Evolutionary conservation across 64 coral and sea anemone species (phyloP), one percentile per base, ranked within the genome.

Genomic region (Pachyseris speciosa): DNA sequence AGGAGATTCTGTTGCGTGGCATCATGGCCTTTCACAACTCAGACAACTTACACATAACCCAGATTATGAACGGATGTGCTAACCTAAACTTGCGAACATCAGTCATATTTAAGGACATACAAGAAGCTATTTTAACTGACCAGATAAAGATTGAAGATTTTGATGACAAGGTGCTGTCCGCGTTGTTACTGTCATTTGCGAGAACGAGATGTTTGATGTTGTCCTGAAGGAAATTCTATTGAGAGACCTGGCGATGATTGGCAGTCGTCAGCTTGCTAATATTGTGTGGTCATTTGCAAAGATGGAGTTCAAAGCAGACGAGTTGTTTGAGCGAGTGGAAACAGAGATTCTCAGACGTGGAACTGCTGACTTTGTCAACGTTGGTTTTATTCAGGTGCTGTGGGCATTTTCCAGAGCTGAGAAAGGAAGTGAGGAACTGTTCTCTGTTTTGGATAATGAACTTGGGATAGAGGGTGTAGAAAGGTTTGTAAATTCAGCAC

Each of bases 211-310:
- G 29, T n/a, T n/a, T n/a, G n/a, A n/a, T n/a, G n/a, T n/a, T n/a
- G n/a, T n/a, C n/a, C n/a, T n/a, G n/a, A n/a, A 31, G 15, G 65
- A 68, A 68, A 33, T 68, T 68, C 31, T 68, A 36, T 7, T 32
- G 15, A 68, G 65, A 68, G 30, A 68, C 19, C 11, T 68, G 12
- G 16, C 30, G 1, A 15, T 5, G 31, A 17, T 34, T 36, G 24
- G 19, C 11, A 68, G 28, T 33, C 11, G 7, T 33, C n/a, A 68
- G 16, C 17, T 68, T 11, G 65, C 65, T 36, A 17, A 11, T 16
- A 34, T 68, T 68, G 65, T 68, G 29, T 68, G 65, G 65, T 68
- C 65, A n/a, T n/a, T n/a, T n/a, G n/a, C n/a, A n/a, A n/a, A n/a
- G n/a, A n/a, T n/a, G n/a, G n/a, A n/a, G n/a, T n/a, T n/a, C n/a